These are phyloP conservation scores for Callospermophilus lateralis DNA, from an alignment of 2,113 vertebrate genomes.

Conservation along the genomic window DNA sequence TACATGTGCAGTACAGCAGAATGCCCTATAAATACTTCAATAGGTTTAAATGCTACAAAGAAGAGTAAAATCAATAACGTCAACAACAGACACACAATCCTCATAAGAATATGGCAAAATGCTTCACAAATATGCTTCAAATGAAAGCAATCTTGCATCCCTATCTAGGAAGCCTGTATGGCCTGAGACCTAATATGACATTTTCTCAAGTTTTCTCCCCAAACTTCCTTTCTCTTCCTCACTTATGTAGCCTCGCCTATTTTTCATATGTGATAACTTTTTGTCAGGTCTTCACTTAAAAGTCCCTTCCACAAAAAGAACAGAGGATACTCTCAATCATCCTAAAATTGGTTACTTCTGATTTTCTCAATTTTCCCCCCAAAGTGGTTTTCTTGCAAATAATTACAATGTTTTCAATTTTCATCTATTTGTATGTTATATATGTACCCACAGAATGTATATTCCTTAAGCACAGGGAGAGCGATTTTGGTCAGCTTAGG, in stretches of 20 bases:
- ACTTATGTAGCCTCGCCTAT: too few species aligned
- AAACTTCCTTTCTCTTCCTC: neutral
- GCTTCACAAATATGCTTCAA: conserved; percentile 1
- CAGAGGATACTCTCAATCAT: neutral
- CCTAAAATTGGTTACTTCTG: fast-evolving
- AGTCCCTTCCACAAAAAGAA: neutral
- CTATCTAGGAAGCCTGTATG: neutral
- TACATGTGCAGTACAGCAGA: neutral
- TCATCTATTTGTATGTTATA: neutral
- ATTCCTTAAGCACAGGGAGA: neutral
- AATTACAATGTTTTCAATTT: neutral
- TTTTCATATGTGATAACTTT: neutral
- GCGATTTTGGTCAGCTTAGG: neutral
- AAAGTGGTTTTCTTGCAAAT: neutral
- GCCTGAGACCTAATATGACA: neutral
- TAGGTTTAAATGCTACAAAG: neutral
- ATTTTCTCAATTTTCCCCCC: neutral
- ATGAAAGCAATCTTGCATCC: neutral
- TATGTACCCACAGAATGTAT: neutral
- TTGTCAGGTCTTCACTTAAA: neutral
- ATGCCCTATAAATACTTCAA: neutral
- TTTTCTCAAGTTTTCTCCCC: neutral
- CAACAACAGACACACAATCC: neutral
- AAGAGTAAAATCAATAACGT: neutral
- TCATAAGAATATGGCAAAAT: conserved; percentile 47